A percentile compares a stretch with the other conserved stretches of the same genome.
Conservation (phyloP, 1,140 invertebrate genomes). For the Heliothis subflexa region DNA sequence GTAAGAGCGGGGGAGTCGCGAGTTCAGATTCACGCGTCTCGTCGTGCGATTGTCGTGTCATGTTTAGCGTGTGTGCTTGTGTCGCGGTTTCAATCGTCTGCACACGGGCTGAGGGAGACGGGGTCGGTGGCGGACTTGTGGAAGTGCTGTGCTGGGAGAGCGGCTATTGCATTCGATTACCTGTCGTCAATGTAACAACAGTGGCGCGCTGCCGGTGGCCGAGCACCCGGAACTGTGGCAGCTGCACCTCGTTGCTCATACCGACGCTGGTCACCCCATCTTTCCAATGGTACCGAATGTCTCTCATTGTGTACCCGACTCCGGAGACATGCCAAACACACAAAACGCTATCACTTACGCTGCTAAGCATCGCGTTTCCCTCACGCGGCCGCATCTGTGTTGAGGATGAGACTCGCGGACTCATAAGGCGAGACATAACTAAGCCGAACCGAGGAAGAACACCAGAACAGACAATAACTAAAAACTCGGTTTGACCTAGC, state of each 20-base stretch:
- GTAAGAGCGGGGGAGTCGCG: conserved; percentile 77
- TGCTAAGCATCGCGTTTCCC: conserved; percentile 77
- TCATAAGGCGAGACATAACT: conserved; percentile 83
- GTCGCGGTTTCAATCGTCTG: conserved; percentile 75
- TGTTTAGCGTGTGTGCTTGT: conserved; percentile 80
- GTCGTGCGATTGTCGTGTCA: conserved; percentile 79
- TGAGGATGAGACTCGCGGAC: conserved; percentile 70
- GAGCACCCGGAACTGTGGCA: conserved; percentile 97
- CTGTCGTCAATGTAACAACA: conserved; percentile 97
- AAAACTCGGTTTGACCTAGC: conserved; percentile 64
- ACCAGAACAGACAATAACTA: conserved; percentile 43
- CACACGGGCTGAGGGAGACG: conserved; percentile 83
- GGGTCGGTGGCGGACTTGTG: conserved; percentile 78
- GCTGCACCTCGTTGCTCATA: conserved; percentile 96
- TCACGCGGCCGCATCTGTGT: conserved; percentile 65
- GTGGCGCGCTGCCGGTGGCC: conserved; percentile 96
- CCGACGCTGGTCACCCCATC: conserved; percentile 95
- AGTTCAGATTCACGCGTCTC: conserved; percentile 70
- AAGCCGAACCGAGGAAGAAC: conserved; percentile 83
- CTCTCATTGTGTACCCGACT: conserved; percentile 99
- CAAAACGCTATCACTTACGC: conserved; percentile 87
- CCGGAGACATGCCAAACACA: conserved; percentile 87
- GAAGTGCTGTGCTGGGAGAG: conserved; percentile 77
- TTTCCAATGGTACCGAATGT: conserved; percentile 98
- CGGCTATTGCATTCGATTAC: conserved; percentile 87